A percentile compares a stretch with the other conserved stretches of the same genome.
Evolutionary conservation across 2,888 invertebrate genomes (phyloP).

Genomic region (Troides aeacus): DNA sequence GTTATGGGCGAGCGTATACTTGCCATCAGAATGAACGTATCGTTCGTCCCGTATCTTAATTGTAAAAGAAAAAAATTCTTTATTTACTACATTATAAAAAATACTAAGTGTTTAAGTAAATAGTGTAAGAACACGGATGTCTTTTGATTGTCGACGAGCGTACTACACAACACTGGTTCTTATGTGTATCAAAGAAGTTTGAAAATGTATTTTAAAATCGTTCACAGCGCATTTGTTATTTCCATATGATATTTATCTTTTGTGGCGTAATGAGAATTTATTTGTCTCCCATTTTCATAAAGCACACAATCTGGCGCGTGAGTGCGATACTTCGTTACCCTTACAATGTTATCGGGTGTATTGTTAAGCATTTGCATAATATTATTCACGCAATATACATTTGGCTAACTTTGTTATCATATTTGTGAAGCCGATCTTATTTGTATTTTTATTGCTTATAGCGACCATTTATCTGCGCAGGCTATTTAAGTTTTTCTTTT

Average conservation of each 20-base stretch:
- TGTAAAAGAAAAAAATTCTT: no score
- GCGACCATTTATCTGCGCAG: background rate
- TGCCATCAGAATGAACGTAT: no score
- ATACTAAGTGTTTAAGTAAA: no score
- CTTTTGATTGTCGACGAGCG: no score
- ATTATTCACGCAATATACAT: slow-evolving; percentile 28
- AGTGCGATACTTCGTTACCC: slow-evolving; percentile 53
- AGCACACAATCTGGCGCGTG: slow-evolving; percentile 51
- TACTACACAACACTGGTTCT: background rate
- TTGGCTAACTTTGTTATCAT: slow-evolving; percentile 15
- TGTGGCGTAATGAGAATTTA: slow-evolving; percentile 70
- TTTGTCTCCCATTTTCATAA: slow-evolving; percentile 68
- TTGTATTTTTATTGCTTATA: slow-evolving; percentile 11
- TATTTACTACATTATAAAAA: no score
- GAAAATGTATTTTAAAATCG: slow-evolving; percentile 1
- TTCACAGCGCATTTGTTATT: slow-evolving; percentile 49
- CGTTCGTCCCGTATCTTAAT: no score
- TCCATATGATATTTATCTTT: slow-evolving; percentile 64
- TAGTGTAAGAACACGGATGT: no score
- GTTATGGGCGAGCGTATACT: no score
- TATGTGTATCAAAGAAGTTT: background rate
- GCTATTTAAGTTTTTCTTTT: background rate
- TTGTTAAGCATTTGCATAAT: slow-evolving; percentile 53
- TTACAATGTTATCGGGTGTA: slow-evolving; percentile 48
- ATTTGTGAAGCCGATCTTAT: slow-evolving; percentile 15